Percentiles rank a stretch among this genome's conserved stretches.
Evolutionary conservation across 1,140 invertebrate species (phyloP).

Genomic region (Orius laevigatus): DNA sequence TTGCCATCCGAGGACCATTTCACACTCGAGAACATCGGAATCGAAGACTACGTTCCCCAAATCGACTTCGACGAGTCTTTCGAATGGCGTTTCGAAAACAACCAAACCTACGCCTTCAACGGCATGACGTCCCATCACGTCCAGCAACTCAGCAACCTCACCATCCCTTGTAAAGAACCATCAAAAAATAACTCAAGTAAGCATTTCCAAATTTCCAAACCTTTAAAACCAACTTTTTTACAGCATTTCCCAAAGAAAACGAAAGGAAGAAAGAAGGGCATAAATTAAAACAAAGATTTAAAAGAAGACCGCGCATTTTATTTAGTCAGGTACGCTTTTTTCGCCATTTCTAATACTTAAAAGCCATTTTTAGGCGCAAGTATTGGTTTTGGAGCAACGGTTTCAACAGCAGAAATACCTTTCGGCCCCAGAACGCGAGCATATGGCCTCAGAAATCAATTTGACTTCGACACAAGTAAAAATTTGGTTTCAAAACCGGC

Average conservation of each 20-base stretch:
- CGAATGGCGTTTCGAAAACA: too few species aligned
- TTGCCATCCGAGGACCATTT: too few species aligned
- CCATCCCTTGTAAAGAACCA: conserved; percentile 24
- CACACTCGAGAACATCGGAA: too few species aligned
- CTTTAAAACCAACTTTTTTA: conserved; percentile 1
- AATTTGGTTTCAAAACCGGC: conserved; percentile 46
- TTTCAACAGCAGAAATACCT: conserved; percentile 52
- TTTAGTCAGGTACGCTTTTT: conserved; percentile 57
- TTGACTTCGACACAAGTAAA: conserved; percentile 36
- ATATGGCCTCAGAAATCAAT: conserved; percentile 36
- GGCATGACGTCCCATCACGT: conserved; percentile 26
- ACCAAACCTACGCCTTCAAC: too few species aligned
- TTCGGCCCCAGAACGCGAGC: conserved; percentile 48
- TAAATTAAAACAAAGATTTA: conserved; percentile 39
- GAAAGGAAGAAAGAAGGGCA: neutral
- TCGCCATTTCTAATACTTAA: neutral
- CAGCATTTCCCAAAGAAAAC: conserved; percentile 12
- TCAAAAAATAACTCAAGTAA: conserved; percentile 2
- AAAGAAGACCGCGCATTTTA: conserved; percentile 80
- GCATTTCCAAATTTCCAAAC: neutral
- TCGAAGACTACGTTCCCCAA: too few species aligned
- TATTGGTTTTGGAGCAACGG: conserved; percentile 45
- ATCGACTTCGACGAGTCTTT: too few species aligned
- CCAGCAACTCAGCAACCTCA: conserved; percentile 26
- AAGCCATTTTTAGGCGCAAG: conserved; percentile 51